These are phyloP conservation scores for Eonycteris spelaea DNA, from an alignment of 2,113 vertebrate genomes.

Conservation along the genomic window DNA sequence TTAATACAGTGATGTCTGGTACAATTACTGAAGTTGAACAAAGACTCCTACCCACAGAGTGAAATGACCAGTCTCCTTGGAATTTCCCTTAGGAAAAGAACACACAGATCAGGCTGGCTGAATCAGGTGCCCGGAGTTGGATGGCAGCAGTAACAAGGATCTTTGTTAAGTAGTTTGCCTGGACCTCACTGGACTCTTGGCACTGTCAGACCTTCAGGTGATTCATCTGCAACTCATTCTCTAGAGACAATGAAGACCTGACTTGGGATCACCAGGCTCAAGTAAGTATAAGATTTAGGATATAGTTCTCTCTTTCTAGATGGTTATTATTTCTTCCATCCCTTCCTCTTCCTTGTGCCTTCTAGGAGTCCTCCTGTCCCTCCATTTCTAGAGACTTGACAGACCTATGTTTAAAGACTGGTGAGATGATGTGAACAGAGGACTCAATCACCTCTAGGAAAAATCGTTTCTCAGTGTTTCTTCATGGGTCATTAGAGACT, in stretches of 20 bases:
- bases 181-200: neutral
- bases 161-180: neutral
- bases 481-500: neutral
- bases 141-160: neutral
- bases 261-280: neutral
- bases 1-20: neutral
- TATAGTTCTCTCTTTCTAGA: neutral
- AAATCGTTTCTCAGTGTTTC: neutral
- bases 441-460: neutral
- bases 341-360: neutral
- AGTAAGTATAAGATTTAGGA: neutral
- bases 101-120: neutral
- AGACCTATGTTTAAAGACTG: neutral
- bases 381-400: neutral
- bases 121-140: neutral
- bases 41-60: neutral
- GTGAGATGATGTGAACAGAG: neutral
- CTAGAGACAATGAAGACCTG: neutral
- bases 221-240: neutral
- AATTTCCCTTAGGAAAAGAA: neutral
- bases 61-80: neutral
- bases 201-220: no score
- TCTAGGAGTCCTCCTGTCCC: neutral
- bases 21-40: neutral
- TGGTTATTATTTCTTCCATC: neutral